Base-by-base conservation (phyloP, 2,888 invertebrate species). In the Branchellion lobata region DNA sequence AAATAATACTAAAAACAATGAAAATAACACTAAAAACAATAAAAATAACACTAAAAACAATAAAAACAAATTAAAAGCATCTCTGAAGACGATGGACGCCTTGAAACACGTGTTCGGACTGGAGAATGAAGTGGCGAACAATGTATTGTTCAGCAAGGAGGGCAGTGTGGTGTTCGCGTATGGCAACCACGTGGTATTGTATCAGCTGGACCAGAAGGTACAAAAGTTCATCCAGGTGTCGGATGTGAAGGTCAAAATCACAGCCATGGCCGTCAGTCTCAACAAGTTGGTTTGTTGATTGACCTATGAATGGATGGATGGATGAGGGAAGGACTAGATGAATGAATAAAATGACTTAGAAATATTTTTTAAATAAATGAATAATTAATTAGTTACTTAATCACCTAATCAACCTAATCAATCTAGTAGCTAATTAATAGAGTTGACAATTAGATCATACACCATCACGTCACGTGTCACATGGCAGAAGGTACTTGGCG, bases 151-250 rank as follows among this genome's bases (percentile, higher is more conserved):
- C 82, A 86, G 86, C 83, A 88, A 88, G 84, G 88, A 88, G 81
- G 85, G 88, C 82, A 87, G 87, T 75, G 85, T 89, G 84, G 86
- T 88, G 2, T 88, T 88, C 82, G 87, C 88, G n/a, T 86, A 87
- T 77, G 89, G 89, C 36, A 86, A 87, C 31, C 87, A 88, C 83
- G 86, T 88, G 77, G 86, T 89, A 65, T 83, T 88, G 76, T 88
- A 88, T 84, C 88, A 88, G 82, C 86, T 88, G 80, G 88, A 89
- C 81, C 88, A 88, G 83, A 88, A 88, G 82, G 82, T 84, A 61
- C 88, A 88, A 83, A 87, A 86, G 80, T 88, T 88, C 82, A 88
- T 89, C 72, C 86, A 87, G 74, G 86, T 87, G 47, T 86, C 88
- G 27, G 88, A 88, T 47, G 88, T 88, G 79, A 86, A 86, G 75